These are phyloP conservation scores for Noctilio leporinus DNA, from an alignment of 2,113 vertebrate genomes.

Conservation along the genomic window DNA sequence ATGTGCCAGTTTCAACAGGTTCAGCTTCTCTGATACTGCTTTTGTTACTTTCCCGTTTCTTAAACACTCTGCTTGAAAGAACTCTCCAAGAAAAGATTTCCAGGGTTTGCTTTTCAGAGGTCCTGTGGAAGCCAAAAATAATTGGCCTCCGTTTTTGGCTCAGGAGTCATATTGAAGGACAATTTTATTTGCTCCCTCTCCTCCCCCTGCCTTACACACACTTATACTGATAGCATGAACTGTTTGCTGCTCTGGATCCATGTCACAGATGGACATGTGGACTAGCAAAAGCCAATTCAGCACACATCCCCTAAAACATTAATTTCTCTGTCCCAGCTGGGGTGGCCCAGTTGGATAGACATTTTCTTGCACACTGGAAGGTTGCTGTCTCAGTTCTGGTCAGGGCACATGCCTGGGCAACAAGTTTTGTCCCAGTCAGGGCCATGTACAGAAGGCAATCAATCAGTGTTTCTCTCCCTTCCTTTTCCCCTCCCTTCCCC, in stretches of 20 bases:
- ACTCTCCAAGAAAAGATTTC: neutral
- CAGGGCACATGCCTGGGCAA: too few relatives aligned
- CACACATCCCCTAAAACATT: neutral
- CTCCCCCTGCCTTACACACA: rapidly evolving
- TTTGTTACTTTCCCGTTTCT: neutral
- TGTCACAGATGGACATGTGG: neutral
- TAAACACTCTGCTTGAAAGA: neutral
- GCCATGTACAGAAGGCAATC: too few relatives aligned
- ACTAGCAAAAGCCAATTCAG: neutral
- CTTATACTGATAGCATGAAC: neutral
- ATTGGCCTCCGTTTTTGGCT: neutral
- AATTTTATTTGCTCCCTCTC: neutral
- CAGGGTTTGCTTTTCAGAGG: neutral
- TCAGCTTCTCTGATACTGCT: neutral
- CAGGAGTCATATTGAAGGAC: neutral
- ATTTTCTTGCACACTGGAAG: too few relatives aligned
- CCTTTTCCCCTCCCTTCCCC: too few relatives aligned
- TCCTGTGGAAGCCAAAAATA: neutral
- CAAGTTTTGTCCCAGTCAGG: too few relatives aligned
- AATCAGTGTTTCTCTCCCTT: too few relatives aligned
- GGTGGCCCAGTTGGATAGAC: too few relatives aligned
- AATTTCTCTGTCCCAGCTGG: neutral
- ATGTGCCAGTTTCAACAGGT: rapidly evolving
- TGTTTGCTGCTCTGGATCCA: neutral
- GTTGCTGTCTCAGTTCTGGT: too few relatives aligned